A percentile compares a stretch with the other conserved stretches of the same genome.
Conservation (phyloP, 2,888 invertebrate species). For the Drosophila prolongata region DNA sequence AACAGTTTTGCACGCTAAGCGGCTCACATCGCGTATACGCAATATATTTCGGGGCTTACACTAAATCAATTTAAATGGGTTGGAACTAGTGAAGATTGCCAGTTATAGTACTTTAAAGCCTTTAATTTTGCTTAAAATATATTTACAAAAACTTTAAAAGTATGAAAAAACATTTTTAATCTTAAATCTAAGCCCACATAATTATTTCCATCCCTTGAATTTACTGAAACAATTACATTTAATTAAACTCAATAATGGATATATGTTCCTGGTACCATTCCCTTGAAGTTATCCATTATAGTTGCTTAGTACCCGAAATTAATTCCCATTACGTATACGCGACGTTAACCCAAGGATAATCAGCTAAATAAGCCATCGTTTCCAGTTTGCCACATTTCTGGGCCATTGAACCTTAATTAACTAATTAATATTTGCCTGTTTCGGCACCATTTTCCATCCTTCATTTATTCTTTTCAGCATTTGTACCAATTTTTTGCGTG, state of each 20-base stretch:
- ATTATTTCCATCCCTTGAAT: too few species aligned
- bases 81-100: neutral
- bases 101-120: neutral
- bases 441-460: conserved; percentile 5
- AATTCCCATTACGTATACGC: conserved; percentile 54
- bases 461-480: conserved; percentile 5
- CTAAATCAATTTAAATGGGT: conserved; percentile 26
- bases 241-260: neutral
- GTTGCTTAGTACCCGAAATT: conserved; percentile 4
- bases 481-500: neutral
- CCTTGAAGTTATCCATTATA: neutral
- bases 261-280: too few species aligned
- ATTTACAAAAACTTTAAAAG: too few species aligned
- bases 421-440: conserved; percentile 41
- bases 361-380: conserved; percentile 45
- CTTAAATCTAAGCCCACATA: too few species aligned
- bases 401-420: conserved; percentile 55
- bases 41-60: conserved; percentile 26
- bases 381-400: conserved; percentile 34
- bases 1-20: conserved; percentile 56
- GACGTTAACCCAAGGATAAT: conserved; percentile 40
- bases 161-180: too few species aligned
- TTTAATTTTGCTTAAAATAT: too few species aligned
- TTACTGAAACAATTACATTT: too few species aligned
- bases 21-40: conserved; percentile 42